Base-by-base conservation (phyloP, 2,888 invertebrate species). In the Eilema depressum region DNA sequence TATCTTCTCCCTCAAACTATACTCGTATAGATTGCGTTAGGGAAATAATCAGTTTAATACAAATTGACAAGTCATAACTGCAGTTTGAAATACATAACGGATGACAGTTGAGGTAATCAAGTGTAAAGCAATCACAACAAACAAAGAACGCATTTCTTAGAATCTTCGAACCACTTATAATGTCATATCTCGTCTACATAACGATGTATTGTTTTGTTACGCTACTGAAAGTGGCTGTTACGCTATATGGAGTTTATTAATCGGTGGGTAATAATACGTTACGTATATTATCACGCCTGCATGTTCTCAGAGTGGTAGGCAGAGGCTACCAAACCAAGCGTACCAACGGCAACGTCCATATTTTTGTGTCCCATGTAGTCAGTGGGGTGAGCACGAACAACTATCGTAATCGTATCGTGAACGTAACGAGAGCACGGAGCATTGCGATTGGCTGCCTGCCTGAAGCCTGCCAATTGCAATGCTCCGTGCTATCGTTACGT, bases 221-320 rank as follows among this genome's bases (percentile, higher is more conserved):
- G 53, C 53, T 53, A 53, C 53, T 53, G 53, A 53, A 53, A 53
- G 53, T 53, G 53, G 17, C n/a, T 59, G 26, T 59, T 59, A 26
- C 59, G 26, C 25, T 47, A 7, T 47, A 47, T 47, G 53, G 53
- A 53, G 53, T n/a, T 53, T 20, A 53, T 53, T 10, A 53, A n/a
- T 53, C n/a, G n/a, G 53, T n/a, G 53, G 53, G 53, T 47, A 47
- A 33, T 26, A 28, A 56, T 56, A 30, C 28, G 1, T 10, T 30
- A 57, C 25, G 17, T 41, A 41, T 7, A 20, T n/a, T 47, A 47
- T 53, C n/a, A 53, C 53, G 10, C 53, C n/a, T n/a, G 1, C 0
- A 53, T 53, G 2, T n/a, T 1, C n/a, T 53, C 53, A 53, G n/a
- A 53, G 2, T n/a, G 20, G 53, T 53, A 53, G n/a, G 53, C 53